Conservation (phyloP, 2,797 vertebrate genomes). For the Poliocrania exsul region DNA sequence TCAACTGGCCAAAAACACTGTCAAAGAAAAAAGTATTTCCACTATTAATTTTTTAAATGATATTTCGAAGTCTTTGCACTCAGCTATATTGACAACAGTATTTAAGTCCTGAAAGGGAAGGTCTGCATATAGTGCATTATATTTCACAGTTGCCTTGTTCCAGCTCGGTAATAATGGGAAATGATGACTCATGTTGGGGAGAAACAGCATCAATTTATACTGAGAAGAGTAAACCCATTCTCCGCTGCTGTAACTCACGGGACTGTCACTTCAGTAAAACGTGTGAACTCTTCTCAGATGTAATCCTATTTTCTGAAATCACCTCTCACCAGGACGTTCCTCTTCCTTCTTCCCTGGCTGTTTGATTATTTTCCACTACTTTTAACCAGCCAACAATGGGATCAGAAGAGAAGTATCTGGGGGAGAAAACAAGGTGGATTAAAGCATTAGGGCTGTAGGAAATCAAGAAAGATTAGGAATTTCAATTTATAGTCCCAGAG, state of each 20-base stretch:
- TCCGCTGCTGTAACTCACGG: neutral
- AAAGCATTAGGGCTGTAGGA: neutral
- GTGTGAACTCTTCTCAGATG: neutral
- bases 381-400: neutral
- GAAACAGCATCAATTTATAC: neutral
- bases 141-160: neutral
- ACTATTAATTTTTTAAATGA: fast-evolving
- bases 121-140: neutral
- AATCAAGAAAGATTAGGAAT: neutral
- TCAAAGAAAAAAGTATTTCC: neutral
- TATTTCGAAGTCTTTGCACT: neutral
- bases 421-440: neutral
- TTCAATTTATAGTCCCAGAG: neutral
- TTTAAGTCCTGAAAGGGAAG: neutral
- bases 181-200: neutral
- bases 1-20: fast-evolving
- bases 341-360: neutral
- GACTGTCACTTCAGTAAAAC: neutral
- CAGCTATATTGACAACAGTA: neutral
- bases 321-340: neutral
- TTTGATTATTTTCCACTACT: neutral
- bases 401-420: neutral
- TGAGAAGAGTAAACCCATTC: neutral
- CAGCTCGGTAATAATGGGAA: neutral
- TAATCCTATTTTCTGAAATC: neutral